Percentiles rank a stretch among this genome's conserved stretches.
These are phyloP conservation scores for Acrocera orbiculus DNA, from an alignment of 2,888 invertebrate species.

Conservation along the genomic window DNA sequence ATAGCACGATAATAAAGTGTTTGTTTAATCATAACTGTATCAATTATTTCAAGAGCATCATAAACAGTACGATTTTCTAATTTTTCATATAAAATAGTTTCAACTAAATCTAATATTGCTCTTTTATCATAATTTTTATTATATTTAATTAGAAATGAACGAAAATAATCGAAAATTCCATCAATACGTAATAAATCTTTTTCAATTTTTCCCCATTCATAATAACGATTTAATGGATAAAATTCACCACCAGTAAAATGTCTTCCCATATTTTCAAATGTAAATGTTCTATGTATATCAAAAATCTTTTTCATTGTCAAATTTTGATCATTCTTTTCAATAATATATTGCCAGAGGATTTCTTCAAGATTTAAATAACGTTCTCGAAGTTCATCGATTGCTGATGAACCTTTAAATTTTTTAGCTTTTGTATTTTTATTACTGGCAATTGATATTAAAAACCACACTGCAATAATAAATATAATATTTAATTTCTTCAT, in stretches of 20 bases:
- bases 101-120: constrained; percentile 45
- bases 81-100: constrained; percentile 47
- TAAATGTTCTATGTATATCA: constrained; percentile 23
- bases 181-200: constrained; percentile 44
- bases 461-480: neutral
- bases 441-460: neutral
- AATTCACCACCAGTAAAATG: no score
- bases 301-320: constrained; percentile 23
- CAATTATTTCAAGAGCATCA: constrained; percentile 39
- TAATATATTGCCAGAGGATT: constrained; percentile 23
- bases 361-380: constrained; percentile 40
- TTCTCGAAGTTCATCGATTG: constrained; percentile 41
- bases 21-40: constrained; percentile 42
- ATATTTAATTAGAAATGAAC: constrained; percentile 31
- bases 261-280: constrained; percentile 15
- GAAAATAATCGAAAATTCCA: constrained; percentile 47
- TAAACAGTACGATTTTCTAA: no score
- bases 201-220: constrained; percentile 46
- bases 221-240: constrained; percentile 34
- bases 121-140: constrained; percentile 32
- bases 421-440: constrained; percentile 4
- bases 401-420: constrained; percentile 14
- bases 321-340: constrained; percentile 17
- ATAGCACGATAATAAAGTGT: constrained; percentile 45
- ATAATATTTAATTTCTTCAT: neutral